phyloP scores from a whole-genome alignment of 2,797 vertebrate genomes.

The Halcyon badia region DNA sequence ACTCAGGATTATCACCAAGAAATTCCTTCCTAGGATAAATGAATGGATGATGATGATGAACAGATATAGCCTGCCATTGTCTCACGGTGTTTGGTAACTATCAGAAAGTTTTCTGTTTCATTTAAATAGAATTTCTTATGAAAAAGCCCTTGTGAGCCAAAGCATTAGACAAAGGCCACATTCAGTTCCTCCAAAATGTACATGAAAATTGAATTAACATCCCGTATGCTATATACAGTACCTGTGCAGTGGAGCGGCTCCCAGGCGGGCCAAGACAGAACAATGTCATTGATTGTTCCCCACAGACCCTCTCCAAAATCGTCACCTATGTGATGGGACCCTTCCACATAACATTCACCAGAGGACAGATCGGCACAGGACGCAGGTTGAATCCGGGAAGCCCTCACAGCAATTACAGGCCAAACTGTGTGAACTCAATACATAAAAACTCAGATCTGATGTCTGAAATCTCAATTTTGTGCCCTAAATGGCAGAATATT shows the following conservation, averaged over 20 bases:
- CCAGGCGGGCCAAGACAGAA: not conserved
- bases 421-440: not conserved
- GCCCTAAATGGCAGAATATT: not conserved
- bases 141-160: slow-evolving; percentile 71
- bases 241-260: not conserved
- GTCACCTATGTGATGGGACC: not conserved
- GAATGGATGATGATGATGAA: slow-evolving; percentile 39
- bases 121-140: slow-evolving; percentile 67
- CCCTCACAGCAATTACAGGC: fast-evolving
- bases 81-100: slow-evolving; percentile 55
- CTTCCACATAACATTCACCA: not conserved
- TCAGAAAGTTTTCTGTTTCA: slow-evolving; percentile 68
- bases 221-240: slow-evolving; percentile 1
- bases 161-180: slow-evolving; percentile 69
- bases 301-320: not conserved
- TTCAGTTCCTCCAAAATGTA: slow-evolving; percentile 60
- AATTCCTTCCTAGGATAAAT: slow-evolving; percentile 60
- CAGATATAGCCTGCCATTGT: slow-evolving; percentile 63
- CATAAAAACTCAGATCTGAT: not conserved
- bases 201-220: slow-evolving; percentile 45
- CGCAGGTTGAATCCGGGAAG: not conserved
- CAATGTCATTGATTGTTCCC: slow-evolving; percentile 22
- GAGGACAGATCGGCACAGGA: not conserved
- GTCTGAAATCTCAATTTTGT: not conserved
- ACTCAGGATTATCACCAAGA: slow-evolving; percentile 68